A percentile compares a stretch with the other conserved stretches of the same genome.
Evolutionary conservation across 2,113 vertebrate genomes (phyloP).

Genomic region (Crocuta crocuta): DNA sequence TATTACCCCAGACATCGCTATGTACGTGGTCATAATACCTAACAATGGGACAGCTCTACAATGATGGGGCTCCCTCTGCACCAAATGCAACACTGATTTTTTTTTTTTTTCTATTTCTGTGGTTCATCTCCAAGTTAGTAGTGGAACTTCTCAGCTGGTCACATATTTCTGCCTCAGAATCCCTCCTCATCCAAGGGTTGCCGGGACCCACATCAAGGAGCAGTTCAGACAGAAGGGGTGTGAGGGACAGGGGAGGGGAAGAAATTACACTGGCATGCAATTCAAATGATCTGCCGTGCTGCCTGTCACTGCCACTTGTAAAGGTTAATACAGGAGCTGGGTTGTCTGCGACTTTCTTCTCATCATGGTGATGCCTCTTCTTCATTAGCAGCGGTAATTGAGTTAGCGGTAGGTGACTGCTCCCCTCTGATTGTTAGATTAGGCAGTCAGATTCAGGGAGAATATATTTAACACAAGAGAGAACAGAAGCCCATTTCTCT

Average conservation of each 20-base stretch:
- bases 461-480: constrained; percentile 65
- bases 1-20: constrained; percentile 53
- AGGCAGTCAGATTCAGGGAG: constrained; percentile 64
- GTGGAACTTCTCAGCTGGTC: not conserved
- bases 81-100: constrained; percentile 5
- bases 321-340: constrained; percentile 68
- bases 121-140: not conserved
- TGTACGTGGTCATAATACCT: constrained; percentile 13
- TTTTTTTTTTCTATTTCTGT: not conserved
- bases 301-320: constrained; percentile 8
- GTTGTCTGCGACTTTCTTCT: constrained; percentile 62
- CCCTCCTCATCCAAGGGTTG: not conserved
- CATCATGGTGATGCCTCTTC: constrained; percentile 56
- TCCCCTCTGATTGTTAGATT: constrained; percentile 57
- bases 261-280: constrained; percentile 29
- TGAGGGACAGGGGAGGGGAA: not conserved
- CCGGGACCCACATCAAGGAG: not conserved
- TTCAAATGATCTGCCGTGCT: constrained; percentile 27
- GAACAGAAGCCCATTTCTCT: constrained; percentile 67
- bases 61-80: not conserved
- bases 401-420: constrained; percentile 73
- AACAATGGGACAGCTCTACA: constrained; percentile 10
- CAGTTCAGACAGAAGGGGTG: not conserved
- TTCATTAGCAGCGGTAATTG: constrained; percentile 75
- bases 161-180: constrained; percentile 26